A percentile compares a stretch with the other conserved stretches of the same genome.
These are phyloP conservation scores for Seriola aureovittata DNA, from an alignment of 2,113 vertebrate genomes.

Conservation along the genomic window DNA sequence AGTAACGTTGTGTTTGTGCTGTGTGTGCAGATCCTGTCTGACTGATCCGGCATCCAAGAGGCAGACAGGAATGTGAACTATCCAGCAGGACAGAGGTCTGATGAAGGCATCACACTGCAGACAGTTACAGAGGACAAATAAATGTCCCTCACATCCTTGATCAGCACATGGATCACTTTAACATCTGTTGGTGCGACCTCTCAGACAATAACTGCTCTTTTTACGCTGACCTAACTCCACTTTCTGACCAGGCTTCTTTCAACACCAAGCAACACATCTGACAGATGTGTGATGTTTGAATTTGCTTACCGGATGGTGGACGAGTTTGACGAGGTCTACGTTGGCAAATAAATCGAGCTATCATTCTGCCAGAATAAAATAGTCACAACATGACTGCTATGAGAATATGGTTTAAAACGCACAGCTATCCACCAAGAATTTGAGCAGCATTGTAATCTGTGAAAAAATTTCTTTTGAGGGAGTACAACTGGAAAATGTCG, in stretches of 20 bases:
- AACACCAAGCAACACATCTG: slow-evolving; percentile 18
- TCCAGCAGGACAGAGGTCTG: slow-evolving; percentile 20
- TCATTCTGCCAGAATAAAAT: slow-evolving; percentile 5
- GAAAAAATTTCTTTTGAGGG: neutral
- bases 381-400: neutral
- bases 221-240: neutral
- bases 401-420: neutral
- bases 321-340: slow-evolving; percentile 8
- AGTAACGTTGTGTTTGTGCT: neutral
- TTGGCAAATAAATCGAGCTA: neutral
- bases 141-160: slow-evolving; percentile 32
- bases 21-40: slow-evolving; percentile 14
- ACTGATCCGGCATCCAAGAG: slow-evolving; percentile 24
- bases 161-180: slow-evolving; percentile 33
- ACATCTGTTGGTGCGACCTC: slow-evolving; percentile 36
- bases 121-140: slow-evolving; percentile 43
- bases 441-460: neutral
- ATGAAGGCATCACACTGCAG: slow-evolving; percentile 42
- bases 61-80: slow-evolving; percentile 49
- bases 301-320: neutral
- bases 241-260: slow-evolving; percentile 30
- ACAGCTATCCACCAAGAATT: slow-evolving; percentile 1
- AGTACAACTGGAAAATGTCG: slow-evolving; percentile 55
- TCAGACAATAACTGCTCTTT: slow-evolving; percentile 27
- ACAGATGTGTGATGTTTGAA: slow-evolving; percentile 36